A percentile compares a stretch with the other conserved stretches of the same genome.
Conservation (phyloP, 2,113 vertebrate genomes). For the Nesoenas mayeri region DNA sequence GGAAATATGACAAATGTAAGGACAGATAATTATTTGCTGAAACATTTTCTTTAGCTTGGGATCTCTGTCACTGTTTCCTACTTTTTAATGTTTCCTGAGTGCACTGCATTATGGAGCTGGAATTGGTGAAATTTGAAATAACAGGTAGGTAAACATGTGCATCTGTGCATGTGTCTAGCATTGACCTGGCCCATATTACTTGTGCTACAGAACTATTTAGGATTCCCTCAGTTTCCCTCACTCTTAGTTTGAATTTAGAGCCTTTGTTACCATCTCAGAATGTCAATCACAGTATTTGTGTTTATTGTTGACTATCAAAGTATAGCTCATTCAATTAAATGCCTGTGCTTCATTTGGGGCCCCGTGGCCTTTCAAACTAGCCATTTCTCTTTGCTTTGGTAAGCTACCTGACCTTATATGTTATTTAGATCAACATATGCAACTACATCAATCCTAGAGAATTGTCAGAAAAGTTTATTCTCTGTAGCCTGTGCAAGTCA, state of each 20-base stretch:
- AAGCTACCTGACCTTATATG: neutral
- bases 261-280: neutral
- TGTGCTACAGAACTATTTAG: neutral
- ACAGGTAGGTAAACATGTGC: slow-evolving; percentile 65
- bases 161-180: slow-evolving; percentile 64
- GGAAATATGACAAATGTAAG: neutral
- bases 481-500: neutral
- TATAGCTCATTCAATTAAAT: neutral
- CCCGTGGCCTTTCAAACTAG: neutral
- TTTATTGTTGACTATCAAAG: neutral
- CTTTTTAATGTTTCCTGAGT: slow-evolving; percentile 46
- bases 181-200: slow-evolving; percentile 62
- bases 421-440: no score
- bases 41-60: slow-evolving; percentile 59
- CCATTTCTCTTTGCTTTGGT: neutral
- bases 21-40: slow-evolving; percentile 40
- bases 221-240: neutral
- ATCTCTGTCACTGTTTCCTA: slow-evolving; percentile 59
- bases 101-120: slow-evolving; percentile 44
- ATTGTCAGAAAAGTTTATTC: neutral
- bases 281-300: neutral
- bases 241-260: neutral
- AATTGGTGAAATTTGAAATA: slow-evolving; percentile 66
- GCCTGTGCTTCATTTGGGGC: neutral
- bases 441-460: neutral